Percentiles rank a stretch among this genome's conserved stretches.
phyloP scores from a whole-genome alignment of 2,888 invertebrate genomes.

The Baronia brevicornis region DNA sequence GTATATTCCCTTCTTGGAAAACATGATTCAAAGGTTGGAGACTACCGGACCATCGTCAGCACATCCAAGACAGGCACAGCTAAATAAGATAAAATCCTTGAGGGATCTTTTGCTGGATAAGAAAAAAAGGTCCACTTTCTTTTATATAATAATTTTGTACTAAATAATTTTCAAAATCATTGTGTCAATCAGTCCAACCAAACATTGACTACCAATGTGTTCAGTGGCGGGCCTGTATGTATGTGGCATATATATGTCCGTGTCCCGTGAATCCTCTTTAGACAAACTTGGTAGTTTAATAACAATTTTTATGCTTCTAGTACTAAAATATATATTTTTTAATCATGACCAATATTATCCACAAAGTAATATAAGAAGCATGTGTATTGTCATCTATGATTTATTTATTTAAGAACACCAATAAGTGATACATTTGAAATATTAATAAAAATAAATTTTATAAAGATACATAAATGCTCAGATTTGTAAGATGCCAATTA shows the following conservation, averaged over 20 bases:
- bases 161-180: neutral
- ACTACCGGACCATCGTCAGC: conserved; percentile 53
- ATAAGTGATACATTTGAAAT: too few species aligned
- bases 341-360: neutral
- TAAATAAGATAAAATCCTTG: conserved; percentile 78
- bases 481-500: too few species aligned
- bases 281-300: too few species aligned
- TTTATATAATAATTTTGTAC: neutral
- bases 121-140: conserved; percentile 73
- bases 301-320: too few species aligned
- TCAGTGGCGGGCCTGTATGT: neutral
- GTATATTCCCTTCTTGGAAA: conserved; percentile 83
- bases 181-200: neutral
- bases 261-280: too few species aligned
- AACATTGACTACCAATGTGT: neutral
- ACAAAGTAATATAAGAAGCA: too few species aligned
- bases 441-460: too few species aligned
- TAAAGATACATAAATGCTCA: too few species aligned
- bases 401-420: too few species aligned
- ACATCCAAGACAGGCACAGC: conserved; percentile 74
- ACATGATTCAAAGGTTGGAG: conserved; percentile 79
- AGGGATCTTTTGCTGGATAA: conserved; percentile 77
- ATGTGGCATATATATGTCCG: neutral
- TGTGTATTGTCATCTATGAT: too few species aligned
- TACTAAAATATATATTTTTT: too few species aligned